Percentiles rank a stretch among this genome's conserved stretches.
These are phyloP conservation scores for Octopus sinensis DNA, from an alignment of 1,140 invertebrate genomes.

Conservation along the genomic window DNA sequence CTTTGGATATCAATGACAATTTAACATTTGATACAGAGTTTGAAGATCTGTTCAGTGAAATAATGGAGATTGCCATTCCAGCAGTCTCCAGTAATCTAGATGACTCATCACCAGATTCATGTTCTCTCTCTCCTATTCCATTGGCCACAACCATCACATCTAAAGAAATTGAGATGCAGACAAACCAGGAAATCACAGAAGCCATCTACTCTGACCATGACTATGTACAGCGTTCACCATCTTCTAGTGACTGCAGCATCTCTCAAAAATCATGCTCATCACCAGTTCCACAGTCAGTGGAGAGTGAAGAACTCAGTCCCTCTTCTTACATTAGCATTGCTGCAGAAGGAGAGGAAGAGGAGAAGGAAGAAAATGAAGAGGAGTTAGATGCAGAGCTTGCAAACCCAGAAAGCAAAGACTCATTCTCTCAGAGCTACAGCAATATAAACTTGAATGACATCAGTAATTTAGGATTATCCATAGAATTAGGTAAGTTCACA, in stretches of 20 bases:
- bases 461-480: not conserved
- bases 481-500: slow-evolving; percentile 2
- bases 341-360: not conserved
- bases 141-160: slow-evolving; percentile 4
- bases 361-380: not conserved
- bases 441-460: not conserved
- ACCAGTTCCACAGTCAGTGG: not conserved
- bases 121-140: not conserved
- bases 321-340: not conserved
- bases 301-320: slow-evolving; percentile 8
- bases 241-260: not conserved
- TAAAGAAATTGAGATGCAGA: not conserved
- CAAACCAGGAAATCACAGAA: slow-evolving; percentile 8
- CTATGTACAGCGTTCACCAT: slow-evolving; percentile 11
- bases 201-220: slow-evolving; percentile 6
- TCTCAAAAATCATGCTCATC: not conserved
- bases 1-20: not conserved
- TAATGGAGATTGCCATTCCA: not conserved
- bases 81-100: not conserved
- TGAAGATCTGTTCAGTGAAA: slow-evolving; percentile 8
- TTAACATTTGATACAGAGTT: slow-evolving; percentile 7
- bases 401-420: not conserved
- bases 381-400: not conserved
- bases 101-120: not conserved
- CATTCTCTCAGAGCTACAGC: not conserved